Percentiles rank a stretch among this genome's conserved stretches.
Evolutionary conservation across 2,888 invertebrate species (phyloP).

Genomic region (Drosophila neonasuta): DNA sequence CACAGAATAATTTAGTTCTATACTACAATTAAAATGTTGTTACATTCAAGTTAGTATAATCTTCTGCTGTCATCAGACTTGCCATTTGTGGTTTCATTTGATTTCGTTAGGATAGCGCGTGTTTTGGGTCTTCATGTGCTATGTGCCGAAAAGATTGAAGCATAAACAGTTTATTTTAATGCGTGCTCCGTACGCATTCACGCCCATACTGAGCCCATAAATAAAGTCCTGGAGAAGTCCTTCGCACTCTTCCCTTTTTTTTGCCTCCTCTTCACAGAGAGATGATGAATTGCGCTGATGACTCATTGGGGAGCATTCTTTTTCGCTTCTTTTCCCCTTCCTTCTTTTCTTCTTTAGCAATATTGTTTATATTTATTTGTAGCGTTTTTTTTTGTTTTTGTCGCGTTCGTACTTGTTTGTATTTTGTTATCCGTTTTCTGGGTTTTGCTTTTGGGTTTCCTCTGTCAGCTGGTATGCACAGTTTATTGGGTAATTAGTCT

Average conservation of each 20-base stretch:
- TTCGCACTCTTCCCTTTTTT: conserved; percentile 7
- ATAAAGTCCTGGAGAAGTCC: conserved; percentile 42
- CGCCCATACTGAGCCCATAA: conserved; percentile 37
- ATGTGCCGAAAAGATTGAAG: conserved; percentile 44
- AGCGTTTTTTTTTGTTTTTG: not conserved
- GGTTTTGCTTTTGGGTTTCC: conserved; percentile 8
- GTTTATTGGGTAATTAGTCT: conserved; percentile 67
- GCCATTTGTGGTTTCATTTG: not conserved
- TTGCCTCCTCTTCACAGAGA: conserved; percentile 18
- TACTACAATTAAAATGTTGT: not conserved
- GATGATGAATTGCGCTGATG: conserved; percentile 75
- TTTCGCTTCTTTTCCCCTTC: conserved; percentile 21
- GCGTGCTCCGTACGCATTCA: conserved; percentile 24
- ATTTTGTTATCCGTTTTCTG: conserved; percentile 21
- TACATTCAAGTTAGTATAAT: not conserved
- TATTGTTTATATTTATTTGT: conserved; percentile 10
- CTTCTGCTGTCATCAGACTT: not conserved
- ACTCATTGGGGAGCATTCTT: conserved; percentile 64
- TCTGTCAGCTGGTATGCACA: conserved; percentile 34
- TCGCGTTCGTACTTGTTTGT: not conserved
- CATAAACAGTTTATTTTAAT: conserved; percentile 62
- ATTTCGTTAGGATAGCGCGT: not conserved
- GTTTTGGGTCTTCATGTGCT: not conserved
- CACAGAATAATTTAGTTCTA: not conserved
- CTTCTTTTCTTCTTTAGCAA: conserved; percentile 24